Conservation (phyloP, 2,797 vertebrate genomes). For the Rousettus madagascariensis region DNA sequence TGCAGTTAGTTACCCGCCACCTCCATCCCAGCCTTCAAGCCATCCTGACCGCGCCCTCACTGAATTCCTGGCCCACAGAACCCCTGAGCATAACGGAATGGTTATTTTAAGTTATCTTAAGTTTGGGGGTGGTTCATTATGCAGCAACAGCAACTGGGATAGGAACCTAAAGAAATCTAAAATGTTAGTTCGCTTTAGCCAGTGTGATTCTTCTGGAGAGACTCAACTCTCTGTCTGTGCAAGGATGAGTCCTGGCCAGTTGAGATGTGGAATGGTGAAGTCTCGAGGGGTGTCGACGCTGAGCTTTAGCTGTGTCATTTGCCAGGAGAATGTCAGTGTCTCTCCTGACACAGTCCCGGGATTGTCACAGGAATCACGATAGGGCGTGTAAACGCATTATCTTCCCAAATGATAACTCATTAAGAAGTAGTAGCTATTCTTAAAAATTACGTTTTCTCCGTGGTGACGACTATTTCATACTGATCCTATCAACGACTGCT, state of each 20-base stretch:
- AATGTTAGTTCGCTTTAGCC: not conserved
- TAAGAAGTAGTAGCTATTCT: not conserved
- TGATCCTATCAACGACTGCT: not conserved
- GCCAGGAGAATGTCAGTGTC: not conserved
- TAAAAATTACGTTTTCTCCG: not conserved
- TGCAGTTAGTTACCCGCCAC: not conserved
- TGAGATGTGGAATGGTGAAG: not conserved
- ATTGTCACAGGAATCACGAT: not conserved
- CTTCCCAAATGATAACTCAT: not conserved
- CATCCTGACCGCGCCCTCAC: not conserved
- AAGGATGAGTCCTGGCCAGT: not conserved
- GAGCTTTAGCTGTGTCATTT: not conserved
- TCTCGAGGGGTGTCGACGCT: not conserved
- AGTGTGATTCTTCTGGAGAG: not conserved
- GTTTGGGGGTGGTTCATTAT: not conserved
- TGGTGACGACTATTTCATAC: not conserved
- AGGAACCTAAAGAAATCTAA: not conserved
- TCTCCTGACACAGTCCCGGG: not conserved
- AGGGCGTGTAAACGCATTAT: not conserved
- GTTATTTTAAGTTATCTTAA: not conserved
- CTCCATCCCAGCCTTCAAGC: not conserved
- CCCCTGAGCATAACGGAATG: not conserved
- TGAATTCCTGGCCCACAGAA: not conserved
- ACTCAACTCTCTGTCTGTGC: fast-evolving
- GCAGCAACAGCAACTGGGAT: not conserved